phyloP scores from a whole-genome alignment of 2,113 vertebrate species.

The Alligator mississippiensis region DNA sequence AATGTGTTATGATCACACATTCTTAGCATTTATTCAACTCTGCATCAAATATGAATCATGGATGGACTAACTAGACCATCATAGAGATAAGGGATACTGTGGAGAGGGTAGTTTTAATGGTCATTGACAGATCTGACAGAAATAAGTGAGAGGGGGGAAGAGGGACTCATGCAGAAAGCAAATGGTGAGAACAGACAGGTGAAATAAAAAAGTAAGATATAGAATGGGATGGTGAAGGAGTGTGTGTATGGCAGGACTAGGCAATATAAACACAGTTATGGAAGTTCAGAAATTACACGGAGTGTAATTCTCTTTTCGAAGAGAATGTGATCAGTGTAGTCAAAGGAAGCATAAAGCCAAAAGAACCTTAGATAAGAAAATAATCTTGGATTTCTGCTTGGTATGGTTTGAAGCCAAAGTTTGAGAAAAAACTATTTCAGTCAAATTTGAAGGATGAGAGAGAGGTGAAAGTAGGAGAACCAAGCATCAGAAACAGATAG shows the following conservation, averaged over 20 bases:
- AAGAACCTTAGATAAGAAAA: background rate
- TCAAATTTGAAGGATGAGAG: background rate
- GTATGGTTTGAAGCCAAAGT: background rate
- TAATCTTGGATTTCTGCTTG: background rate
- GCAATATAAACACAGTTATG: background rate
- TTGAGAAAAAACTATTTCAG: no score
- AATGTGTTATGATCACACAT: slow-evolving; percentile 42
- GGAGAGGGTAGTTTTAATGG: background rate
- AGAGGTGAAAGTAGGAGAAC: background rate
- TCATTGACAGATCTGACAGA: background rate
- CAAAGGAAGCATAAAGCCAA: background rate
- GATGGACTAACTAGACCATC: slow-evolving; percentile 61
- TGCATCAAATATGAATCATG: slow-evolving; percentile 5
- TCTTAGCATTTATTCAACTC: slow-evolving; percentile 48
- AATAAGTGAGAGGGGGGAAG: background rate
- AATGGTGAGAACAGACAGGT: rapidly evolving
- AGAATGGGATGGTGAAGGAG: background rate
- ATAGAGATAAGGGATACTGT: background rate
- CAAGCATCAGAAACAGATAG: background rate
- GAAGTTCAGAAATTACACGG: background rate
- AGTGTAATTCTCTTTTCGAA: background rate
- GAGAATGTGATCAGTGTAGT: background rate
- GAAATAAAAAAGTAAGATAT: rapidly evolving
- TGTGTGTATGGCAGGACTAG: background rate
- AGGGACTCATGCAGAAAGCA: background rate